Percentiles rank a stretch among this genome's conserved stretches.
These are phyloP conservation scores for Dendronephthya gigantea DNA, from an alignment of 64 coral and sea anemone species.

Conservation along the genomic window DNA sequence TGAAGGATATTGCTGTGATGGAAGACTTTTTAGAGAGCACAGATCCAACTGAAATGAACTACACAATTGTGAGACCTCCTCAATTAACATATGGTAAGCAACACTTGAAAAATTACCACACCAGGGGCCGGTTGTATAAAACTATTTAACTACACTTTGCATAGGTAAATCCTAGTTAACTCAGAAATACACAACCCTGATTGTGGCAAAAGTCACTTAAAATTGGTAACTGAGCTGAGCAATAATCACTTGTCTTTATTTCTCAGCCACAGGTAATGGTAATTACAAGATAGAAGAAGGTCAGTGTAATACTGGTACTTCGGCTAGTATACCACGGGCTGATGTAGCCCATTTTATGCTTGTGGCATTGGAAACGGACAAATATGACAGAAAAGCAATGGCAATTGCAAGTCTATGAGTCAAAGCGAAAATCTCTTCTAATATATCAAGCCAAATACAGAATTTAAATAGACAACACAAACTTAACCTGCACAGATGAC, in stretches of 20 bases:
- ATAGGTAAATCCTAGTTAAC: too few relatives aligned
- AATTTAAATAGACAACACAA: too few relatives aligned
- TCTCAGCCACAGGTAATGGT: neutral
- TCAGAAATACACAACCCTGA: too few relatives aligned
- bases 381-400: slow-evolving; percentile 21
- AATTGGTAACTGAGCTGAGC: too few relatives aligned
- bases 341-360: slow-evolving; percentile 27
- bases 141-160: too few relatives aligned
- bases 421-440: neutral
- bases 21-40: slow-evolving; percentile 14
- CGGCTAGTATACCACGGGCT: neutral
- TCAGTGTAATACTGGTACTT: neutral
- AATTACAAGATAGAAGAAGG: slow-evolving; percentile 27
- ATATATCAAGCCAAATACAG: too few relatives aligned
- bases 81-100: slow-evolving; percentile 14
- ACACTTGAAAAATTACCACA: neutral
- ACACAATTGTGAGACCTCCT: slow-evolving; percentile 24
- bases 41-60: slow-evolving; percentile 13
- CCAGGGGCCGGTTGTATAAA: too few relatives aligned
- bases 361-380: neutral
- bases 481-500: too few relatives aligned
- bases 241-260: too few relatives aligned
- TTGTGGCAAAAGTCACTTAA: too few relatives aligned
- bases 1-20: neutral
- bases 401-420: slow-evolving; percentile 3